Percentiles rank a stretch among this genome's conserved stretches.
Conservation (phyloP, 2,888 invertebrate genomes). For the Amiota minor region DNA sequence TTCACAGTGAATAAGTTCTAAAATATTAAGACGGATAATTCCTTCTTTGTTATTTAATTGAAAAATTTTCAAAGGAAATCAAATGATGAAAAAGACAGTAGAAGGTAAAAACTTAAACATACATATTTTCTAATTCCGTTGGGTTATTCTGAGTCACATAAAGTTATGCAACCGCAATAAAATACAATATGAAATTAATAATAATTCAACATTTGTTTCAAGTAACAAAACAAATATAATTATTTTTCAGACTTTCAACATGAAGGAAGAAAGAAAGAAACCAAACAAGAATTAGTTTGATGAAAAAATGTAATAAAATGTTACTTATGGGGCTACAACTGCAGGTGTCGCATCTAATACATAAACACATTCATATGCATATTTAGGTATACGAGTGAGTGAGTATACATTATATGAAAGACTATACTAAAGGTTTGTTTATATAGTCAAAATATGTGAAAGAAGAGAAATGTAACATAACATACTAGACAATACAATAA, state of each 20-base stretch:
- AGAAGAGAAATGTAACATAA: slow-evolving; percentile 22
- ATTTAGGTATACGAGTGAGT: slow-evolving; percentile 29
- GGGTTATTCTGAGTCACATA: neutral
- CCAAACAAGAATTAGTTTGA: too few relatives aligned
- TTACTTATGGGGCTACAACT: neutral
- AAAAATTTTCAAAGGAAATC: too few relatives aligned
- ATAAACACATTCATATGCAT: slow-evolving; percentile 12
- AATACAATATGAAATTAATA: slow-evolving; percentile 1
- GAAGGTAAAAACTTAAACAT: too few relatives aligned
- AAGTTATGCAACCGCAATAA: neutral
- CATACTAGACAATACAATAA: neutral
- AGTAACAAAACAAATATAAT: slow-evolving; percentile 21
- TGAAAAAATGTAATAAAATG: neutral
- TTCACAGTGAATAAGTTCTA: too few relatives aligned
- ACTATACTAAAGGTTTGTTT: slow-evolving; percentile 9
- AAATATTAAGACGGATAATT: too few relatives aligned
- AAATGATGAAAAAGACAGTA: too few relatives aligned
- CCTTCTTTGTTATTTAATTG: too few relatives aligned
- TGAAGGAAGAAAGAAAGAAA: neutral
- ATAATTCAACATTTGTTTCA: slow-evolving; percentile 21
- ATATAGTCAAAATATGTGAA: slow-evolving; percentile 38
- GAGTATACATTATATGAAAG: too few relatives aligned
- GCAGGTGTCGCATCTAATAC: slow-evolving; percentile 14
- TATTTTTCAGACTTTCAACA: slow-evolving; percentile 2
- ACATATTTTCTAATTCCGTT: too few relatives aligned